These are phyloP conservation scores for Protosalanx chinensis DNA, from an alignment of 2,797 vertebrate genomes.

Conservation along the genomic window DNA sequence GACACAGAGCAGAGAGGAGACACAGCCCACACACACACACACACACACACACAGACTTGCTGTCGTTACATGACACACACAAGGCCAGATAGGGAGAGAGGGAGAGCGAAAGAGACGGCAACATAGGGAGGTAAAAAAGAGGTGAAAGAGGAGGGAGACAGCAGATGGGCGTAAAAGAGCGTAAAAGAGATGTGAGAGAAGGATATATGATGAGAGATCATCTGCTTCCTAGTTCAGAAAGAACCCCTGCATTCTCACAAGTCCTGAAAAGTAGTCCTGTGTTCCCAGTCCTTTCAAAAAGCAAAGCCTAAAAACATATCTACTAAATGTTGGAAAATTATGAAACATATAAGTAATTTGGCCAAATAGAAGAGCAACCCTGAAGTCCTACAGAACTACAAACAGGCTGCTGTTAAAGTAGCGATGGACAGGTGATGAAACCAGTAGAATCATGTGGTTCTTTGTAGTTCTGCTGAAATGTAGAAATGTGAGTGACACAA, in stretches of 20 bases:
- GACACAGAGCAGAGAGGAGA: constrained; percentile 51
- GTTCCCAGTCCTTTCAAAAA: constrained; percentile 6
- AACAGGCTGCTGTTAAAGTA: not conserved
- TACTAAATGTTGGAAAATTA: not conserved
- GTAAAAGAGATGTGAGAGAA: not conserved
- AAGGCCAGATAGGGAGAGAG: not conserved
- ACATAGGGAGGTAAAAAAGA: constrained; percentile 7
- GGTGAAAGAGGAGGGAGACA: constrained; percentile 27
- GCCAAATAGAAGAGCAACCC: not conserved
- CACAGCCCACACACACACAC: constrained; percentile 36
- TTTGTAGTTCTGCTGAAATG: not conserved
- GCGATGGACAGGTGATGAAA: not conserved
- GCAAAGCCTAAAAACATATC: not conserved
- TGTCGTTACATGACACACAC: not conserved
- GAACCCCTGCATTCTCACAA: not conserved
- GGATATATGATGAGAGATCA: not conserved
- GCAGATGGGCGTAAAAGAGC: not conserved
- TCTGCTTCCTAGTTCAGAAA: not conserved
- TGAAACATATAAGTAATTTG: not conserved
- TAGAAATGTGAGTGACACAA: not conserved
- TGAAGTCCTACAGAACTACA: not conserved
- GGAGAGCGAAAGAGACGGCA: constrained; percentile 39
- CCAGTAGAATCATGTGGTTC: not conserved
- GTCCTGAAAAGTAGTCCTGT: not conserved
- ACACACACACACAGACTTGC: constrained; percentile 31